phyloP scores from a whole-genome alignment of 1,140 invertebrate genomes.

The Papilio polytes region DNA sequence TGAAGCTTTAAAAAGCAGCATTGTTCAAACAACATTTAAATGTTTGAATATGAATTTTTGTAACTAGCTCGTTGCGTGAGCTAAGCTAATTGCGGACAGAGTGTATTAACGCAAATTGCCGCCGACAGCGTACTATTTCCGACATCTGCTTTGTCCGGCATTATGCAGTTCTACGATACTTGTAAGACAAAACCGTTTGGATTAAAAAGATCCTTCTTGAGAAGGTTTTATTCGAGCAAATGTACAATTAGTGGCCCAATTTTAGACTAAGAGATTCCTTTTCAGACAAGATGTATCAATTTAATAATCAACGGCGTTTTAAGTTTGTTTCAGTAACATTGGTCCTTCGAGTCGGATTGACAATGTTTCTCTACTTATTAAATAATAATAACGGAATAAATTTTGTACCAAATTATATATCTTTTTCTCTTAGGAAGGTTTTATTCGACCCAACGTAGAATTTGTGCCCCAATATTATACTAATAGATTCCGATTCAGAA shows the following conservation, averaged over 20 bases:
- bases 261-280: too few species aligned
- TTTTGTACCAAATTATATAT: too few species aligned
- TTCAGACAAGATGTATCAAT: neutral
- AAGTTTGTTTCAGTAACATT: neutral
- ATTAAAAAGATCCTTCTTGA: neutral
- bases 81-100: constrained; percentile 2
- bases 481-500: too few species aligned
- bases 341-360: neutral
- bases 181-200: neutral
- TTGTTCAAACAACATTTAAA: neutral
- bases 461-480: too few species aligned
- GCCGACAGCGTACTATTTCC: neutral
- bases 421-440: too few species aligned
- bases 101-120: neutral
- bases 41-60: neutral
- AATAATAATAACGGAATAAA: too few species aligned
- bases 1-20: neutral
- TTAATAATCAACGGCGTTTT: neutral
- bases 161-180: neutral
- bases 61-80: neutral
- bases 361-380: neutral
- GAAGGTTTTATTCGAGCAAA: neutral
- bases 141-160: constrained; percentile 2
- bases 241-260: neutral
- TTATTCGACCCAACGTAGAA: too few species aligned